Conservation (phyloP, 2,888 invertebrate species). For the Cataglyphis rosenhaueri region DNA sequence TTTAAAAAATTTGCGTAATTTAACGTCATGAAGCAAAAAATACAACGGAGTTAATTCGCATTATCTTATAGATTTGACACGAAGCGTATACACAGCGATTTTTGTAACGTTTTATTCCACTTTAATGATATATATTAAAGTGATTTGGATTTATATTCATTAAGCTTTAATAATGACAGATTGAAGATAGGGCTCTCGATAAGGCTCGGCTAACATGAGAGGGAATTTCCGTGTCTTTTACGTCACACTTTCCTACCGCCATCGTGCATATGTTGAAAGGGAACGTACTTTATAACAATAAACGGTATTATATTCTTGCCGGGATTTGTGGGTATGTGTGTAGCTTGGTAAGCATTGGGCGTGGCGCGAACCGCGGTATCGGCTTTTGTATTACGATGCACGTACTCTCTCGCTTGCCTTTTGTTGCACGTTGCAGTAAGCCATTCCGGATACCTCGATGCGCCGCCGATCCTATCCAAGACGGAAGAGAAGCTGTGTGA, state of each 20-base stretch:
- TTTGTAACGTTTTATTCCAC: not conserved
- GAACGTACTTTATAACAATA: conserved; percentile 37
- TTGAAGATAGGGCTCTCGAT: not conserved
- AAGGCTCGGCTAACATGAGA: not conserved
- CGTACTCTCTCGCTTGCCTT: conserved; percentile 39
- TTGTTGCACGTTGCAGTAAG: conserved; percentile 42
- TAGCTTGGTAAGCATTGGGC: conserved; percentile 48
- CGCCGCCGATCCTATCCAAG: conserved; percentile 42
- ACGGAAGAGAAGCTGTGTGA: conserved; percentile 25
- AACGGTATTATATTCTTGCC: conserved; percentile 24
- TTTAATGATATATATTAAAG: not conserved
- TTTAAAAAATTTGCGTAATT: not conserved
- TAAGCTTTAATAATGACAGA: not conserved
- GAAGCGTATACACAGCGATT: not conserved
- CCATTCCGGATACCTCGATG: conserved; percentile 35
- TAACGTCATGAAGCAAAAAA: not conserved
- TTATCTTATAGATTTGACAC: not conserved
- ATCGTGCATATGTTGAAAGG: conserved; percentile 23
- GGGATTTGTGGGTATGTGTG: not conserved
- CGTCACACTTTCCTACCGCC: not conserved
- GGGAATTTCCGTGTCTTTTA: conserved; percentile 4
- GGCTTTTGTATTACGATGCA: conserved; percentile 48
- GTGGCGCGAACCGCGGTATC: conserved; percentile 41
- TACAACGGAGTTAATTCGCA: conserved; percentile 7
- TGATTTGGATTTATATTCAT: not conserved